Evolutionary conservation across 2,113 vertebrate species (phyloP).

Genomic region (Phalacrocorax carbo): DNA sequence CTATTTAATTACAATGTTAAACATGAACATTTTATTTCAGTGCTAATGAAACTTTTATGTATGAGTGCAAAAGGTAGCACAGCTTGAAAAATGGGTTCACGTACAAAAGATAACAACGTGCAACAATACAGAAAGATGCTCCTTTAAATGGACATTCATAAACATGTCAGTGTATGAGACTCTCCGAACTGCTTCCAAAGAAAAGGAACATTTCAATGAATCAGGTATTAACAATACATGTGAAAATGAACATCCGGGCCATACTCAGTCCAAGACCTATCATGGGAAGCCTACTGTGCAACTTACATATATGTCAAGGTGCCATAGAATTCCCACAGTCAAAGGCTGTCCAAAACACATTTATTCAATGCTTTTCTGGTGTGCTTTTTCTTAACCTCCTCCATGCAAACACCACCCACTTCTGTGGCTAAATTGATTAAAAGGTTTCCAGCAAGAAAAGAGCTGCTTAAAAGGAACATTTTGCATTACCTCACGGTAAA

Average conservation of each 20-base stretch:
- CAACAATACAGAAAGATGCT: background rate
- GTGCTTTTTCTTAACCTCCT: background rate
- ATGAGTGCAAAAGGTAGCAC: background rate
- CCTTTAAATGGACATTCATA: background rate
- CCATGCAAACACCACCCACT: background rate
- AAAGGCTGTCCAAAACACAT: background rate
- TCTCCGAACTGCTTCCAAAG: background rate
- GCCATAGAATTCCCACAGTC: background rate
- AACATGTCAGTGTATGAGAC: background rate
- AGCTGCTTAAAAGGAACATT: background rate
- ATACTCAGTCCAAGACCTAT: background rate
- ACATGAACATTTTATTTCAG: background rate
- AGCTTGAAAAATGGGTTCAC: background rate
- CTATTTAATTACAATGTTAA: background rate
- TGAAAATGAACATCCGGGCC: background rate
- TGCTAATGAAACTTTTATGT: background rate
- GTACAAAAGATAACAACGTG: background rate
- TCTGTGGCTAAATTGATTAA: background rate
- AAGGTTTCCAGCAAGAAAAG: background rate
- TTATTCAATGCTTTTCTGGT: background rate
- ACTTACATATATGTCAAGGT: background rate
- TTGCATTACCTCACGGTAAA: background rate
- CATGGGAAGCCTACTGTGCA: background rate
- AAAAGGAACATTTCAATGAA: background rate
- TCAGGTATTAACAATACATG: background rate